Evolutionary conservation across 2,797 vertebrate genomes (phyloP).

Genomic region (Channallabes apus): DNA sequence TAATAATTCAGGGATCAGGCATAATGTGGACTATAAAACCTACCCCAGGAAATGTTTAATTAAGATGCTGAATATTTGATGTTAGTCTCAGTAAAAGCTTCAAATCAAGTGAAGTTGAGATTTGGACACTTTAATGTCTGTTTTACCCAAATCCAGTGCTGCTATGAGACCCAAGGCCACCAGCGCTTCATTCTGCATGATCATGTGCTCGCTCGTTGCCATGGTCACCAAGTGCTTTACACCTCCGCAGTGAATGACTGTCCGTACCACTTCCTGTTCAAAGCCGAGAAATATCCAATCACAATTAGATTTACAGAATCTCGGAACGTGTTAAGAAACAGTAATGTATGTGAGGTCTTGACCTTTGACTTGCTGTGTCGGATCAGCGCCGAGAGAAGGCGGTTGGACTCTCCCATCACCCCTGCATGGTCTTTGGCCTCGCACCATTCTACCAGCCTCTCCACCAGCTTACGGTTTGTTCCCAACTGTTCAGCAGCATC

Average conservation of each 20-base stretch:
- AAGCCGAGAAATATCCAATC: conserved; percentile 59
- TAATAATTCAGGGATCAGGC: neutral
- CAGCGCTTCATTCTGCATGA: conserved; percentile 98
- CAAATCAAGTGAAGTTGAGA: neutral
- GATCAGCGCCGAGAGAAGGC: conserved; percentile 94
- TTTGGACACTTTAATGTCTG: neutral
- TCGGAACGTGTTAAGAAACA: neutral
- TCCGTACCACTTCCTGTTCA: conserved; percentile 87
- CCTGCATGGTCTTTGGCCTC: conserved; percentile 98
- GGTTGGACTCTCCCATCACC: conserved; percentile 98
- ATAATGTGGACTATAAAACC: conserved; percentile 1
- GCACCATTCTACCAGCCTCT: conserved; percentile 96
- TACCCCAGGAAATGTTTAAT: neutral
- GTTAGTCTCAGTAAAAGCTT: neutral
- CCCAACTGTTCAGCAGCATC: conserved; percentile 96
- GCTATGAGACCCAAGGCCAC: conserved; percentile 94
- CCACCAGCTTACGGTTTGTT: conserved; percentile 88
- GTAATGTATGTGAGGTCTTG: conserved; percentile 42
- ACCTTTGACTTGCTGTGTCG: conserved; percentile 99
- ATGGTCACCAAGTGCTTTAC: conserved; percentile 96
- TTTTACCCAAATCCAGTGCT: conserved; percentile 80
- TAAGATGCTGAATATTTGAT: neutral
- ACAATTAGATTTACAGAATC: neutral
- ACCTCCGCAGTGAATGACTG: conserved; percentile 90
- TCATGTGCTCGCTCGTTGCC: conserved; percentile 98